Percentiles rank a stretch among this genome's conserved stretches.
phyloP scores from a whole-genome alignment of 1,140 invertebrate species.

The Tachypleus tridentatus region DNA sequence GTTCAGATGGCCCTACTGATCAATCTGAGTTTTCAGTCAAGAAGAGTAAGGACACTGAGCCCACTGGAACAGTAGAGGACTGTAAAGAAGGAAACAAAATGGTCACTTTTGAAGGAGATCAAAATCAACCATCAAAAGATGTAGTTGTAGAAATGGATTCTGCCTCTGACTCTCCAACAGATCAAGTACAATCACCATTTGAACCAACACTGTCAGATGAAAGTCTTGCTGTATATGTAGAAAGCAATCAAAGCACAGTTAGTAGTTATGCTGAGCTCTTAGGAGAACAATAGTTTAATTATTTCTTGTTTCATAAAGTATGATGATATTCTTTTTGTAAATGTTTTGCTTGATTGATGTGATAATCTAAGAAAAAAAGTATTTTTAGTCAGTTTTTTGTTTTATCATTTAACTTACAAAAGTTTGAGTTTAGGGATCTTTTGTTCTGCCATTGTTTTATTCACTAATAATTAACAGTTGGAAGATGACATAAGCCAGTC shows the following conservation, averaged over 20 bases:
- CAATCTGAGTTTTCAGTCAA: neutral
- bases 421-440: no score
- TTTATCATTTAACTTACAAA: no score
- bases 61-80: neutral
- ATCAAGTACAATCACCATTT: slow-evolving; percentile 10
- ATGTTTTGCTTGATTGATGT: no score
- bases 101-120: slow-evolving; percentile 4
- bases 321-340: no score
- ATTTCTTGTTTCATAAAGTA: no score
- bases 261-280: slow-evolving; percentile 21
- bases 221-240: slow-evolving; percentile 17
- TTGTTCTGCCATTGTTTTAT: no score
- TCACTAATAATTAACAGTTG: no score
- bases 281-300: no score
- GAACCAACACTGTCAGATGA: slow-evolving; percentile 24
- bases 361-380: no score
- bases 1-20: neutral
- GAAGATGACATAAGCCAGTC: no score
- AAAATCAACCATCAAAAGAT: slow-evolving; percentile 9
- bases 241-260: slow-evolving; percentile 25
- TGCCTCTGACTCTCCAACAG: slow-evolving; percentile 2
- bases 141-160: neutral
- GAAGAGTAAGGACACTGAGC: neutral
- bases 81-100: slow-evolving; percentile 7
- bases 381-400: no score